These are phyloP conservation scores for Vanacampus margaritifer DNA, from an alignment of 2,113 vertebrate species.

Conservation along the genomic window DNA sequence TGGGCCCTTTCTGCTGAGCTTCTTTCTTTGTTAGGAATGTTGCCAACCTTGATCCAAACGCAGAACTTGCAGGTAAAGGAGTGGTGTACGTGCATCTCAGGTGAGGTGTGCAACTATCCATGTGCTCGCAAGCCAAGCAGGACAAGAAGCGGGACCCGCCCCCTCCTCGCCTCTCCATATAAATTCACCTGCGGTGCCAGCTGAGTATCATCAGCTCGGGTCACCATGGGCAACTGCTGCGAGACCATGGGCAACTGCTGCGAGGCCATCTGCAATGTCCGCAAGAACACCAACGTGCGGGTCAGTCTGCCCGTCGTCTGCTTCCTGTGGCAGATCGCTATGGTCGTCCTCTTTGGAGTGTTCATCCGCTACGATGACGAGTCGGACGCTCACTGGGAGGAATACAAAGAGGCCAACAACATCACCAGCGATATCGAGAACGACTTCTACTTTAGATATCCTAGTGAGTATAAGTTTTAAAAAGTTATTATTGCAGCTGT, in stretches of 20 bases:
- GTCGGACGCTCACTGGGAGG: constrained; percentile 73
- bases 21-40: neutral
- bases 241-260: constrained; percentile 51
- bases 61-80: constrained; percentile 8
- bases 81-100: constrained; percentile 22
- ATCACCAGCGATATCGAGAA: constrained; percentile 82
- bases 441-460: constrained; percentile 96
- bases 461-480: constrained; percentile 80
- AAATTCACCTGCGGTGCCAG: constrained; percentile 13
- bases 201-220: constrained; percentile 12
- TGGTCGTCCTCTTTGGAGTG: constrained; percentile 89
- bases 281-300: constrained; percentile 81
- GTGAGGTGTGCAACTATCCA: constrained; percentile 1
- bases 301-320: constrained; percentile 80
- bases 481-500: neutral
- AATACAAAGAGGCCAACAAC: constrained; percentile 59
- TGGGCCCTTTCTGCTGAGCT: neutral
- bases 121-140: neutral
- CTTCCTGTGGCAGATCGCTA: constrained; percentile 82
- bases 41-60: neutral
- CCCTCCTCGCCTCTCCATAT: constrained; percentile 8
- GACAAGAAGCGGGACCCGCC: constrained; percentile 21
- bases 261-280: constrained; percentile 2
- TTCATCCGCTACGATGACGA: constrained; percentile 83
- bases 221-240: constrained; percentile 62